Evolutionary conservation across 2,113 vertebrate species (phyloP), one percentile per base, ranked within the genome.

Genomic region (Bombycilla garrulus): DNA sequence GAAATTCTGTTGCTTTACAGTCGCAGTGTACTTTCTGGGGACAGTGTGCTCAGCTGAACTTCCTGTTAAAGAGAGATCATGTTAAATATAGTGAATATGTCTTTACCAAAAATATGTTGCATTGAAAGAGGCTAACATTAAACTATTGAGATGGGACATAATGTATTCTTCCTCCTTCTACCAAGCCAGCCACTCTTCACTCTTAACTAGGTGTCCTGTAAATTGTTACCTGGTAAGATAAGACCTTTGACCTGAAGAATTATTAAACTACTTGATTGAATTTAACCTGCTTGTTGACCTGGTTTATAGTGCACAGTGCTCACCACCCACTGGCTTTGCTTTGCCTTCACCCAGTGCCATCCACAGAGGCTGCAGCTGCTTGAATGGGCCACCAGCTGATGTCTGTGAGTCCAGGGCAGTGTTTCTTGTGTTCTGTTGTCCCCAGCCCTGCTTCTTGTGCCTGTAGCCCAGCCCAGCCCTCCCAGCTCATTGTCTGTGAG

Each of bases 1-100:
- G 98, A 97, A 98, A 96, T 97, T 98, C 98, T 98, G 97, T 98
- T 98, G 97, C 97, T 98, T 98, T 97, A 98, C 95, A 97, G 98
- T 97, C 92, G 66, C 97, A 87, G 95, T 98, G 86, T 97, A 97
- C 95, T 97, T 98, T 96, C 94, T 97, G 97, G 96, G 94, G 97
- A 97, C 92, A 96, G 97, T 93, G 92, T 97, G 96, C 95, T 98
- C 95, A 95, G 96, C 97, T 97, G 97, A 95, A 96, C 96, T 98
- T 94, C 96, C 93, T 97, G 89, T 97, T 95, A 92, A 96, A 96
- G 86, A 95, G 82, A 95, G 93, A 97, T 90, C 93, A 89, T 96
- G 90, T 98, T 97, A 97, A 98, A 98, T 97, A 97, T 96, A 97
- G 95, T 95, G 93, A 97, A 92, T 97, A 96, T 98, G 96, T 98